phyloP scores from a whole-genome alignment of 2,888 invertebrate genomes.

The Thumatha senex region DNA sequence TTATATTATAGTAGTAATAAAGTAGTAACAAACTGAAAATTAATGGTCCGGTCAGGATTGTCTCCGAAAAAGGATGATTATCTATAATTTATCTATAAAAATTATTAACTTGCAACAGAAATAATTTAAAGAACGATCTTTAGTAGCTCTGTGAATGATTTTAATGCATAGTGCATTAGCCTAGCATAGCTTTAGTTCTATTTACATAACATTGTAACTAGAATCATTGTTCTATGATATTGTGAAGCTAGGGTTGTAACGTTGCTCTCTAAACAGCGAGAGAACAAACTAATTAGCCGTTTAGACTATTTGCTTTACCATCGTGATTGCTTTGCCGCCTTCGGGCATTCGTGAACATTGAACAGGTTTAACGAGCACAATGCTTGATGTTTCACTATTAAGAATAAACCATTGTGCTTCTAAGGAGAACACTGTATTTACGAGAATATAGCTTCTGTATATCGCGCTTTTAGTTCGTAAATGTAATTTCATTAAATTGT shows the following conservation, averaged over 20 bases:
- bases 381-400: conserved; percentile 33
- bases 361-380: conserved; percentile 38
- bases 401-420: conserved; percentile 31
- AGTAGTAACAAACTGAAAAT: too few species aligned
- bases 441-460: background rate
- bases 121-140: too few species aligned
- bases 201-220: conserved; percentile 5
- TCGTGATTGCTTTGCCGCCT: conserved; percentile 66
- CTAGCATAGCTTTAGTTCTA: too few species aligned
- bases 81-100: too few species aligned
- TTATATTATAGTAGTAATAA: too few species aligned
- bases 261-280: conserved; percentile 48
- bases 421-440: conserved; percentile 18
- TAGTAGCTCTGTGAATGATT: too few species aligned
- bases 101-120: too few species aligned
- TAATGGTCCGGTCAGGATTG: too few species aligned
- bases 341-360: conserved; percentile 46
- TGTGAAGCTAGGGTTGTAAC: conserved; percentile 32
- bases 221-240: conserved; percentile 33
- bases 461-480: background rate
- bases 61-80: too few species aligned
- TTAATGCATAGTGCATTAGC: too few species aligned
- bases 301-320: conserved; percentile 70
- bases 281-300: conserved; percentile 77
- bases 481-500: conserved; percentile 6